Evolutionary conservation across 1,140 invertebrate species (phyloP).

Genomic region (Micrasema minimum): DNA sequence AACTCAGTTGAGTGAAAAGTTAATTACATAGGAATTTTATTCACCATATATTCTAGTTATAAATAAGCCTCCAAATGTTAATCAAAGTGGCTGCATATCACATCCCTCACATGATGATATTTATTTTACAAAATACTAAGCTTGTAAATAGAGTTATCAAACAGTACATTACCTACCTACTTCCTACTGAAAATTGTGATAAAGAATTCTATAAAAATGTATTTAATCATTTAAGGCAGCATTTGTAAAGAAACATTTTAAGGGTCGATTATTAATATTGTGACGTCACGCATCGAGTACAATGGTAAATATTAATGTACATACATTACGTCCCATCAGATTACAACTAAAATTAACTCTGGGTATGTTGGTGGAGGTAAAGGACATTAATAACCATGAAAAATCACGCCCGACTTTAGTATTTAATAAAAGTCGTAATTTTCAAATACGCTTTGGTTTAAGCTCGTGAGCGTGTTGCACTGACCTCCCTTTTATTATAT

Average conservation of each 20-base stretch:
- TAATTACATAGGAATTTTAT: no score
- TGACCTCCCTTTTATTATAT: no score
- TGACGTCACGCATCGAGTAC: constrained; percentile 9
- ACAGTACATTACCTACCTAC: no score
- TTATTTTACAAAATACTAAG: no score
- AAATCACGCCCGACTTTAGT: constrained; percentile 9
- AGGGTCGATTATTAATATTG: constrained; percentile 11
- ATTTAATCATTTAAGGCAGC: background rate
- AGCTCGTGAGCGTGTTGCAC: no score
- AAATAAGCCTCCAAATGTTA: no score
- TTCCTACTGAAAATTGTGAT: no score
- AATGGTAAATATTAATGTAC: constrained; percentile 4
- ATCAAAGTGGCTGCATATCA: no score
- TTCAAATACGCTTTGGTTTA: constrained; percentile 1
- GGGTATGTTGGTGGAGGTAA: background rate
- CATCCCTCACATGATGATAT: no score
- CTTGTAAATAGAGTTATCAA: no score
- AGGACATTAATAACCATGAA: constrained; percentile 26
- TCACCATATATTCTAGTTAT: no score
- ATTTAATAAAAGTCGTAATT: constrained; percentile 12
- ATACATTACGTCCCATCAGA: constrained; percentile 12
- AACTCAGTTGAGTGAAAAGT: no score
- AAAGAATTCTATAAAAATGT: background rate
- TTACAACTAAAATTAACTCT: background rate
- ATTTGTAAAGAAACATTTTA: background rate